Percentiles rank a stretch among this genome's conserved stretches.
Conservation (phyloP, 2,888 invertebrate genomes). For the Ecliptopera silaceata region DNA sequence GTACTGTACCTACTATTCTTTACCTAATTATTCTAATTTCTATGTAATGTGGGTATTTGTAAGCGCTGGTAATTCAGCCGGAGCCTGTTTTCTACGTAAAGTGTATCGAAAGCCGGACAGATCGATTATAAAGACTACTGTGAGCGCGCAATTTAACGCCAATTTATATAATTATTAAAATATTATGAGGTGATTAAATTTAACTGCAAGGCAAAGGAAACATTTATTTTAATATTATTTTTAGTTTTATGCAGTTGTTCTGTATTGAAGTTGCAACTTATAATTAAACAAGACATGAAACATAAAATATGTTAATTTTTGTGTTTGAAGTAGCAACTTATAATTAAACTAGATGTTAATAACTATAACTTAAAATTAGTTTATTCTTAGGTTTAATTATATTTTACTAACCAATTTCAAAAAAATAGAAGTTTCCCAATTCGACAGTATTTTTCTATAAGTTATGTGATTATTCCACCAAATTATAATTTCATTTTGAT, state of each 20-base stretch:
- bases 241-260: slow-evolving; percentile 6
- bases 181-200: slow-evolving; percentile 22
- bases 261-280: background rate
- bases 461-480: no score
- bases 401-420: no score
- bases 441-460: no score
- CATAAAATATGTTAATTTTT: background rate
- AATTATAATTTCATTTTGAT: no score
- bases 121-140: slow-evolving; percentile 42
- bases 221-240: slow-evolving; percentile 3
- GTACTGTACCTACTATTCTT: no score
- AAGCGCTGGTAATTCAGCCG: background rate
- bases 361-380: no score
- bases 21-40: no score
- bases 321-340: no score
- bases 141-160: slow-evolving; percentile 15
- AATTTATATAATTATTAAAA: slow-evolving; percentile 21
- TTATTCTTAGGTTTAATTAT: no score
- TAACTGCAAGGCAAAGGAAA: slow-evolving; percentile 7
- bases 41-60: no score
- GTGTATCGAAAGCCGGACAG: slow-evolving; percentile 37
- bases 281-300: background rate
- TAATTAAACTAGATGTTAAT: no score
- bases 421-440: no score
- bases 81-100: slow-evolving; percentile 3